Conservation (phyloP, 2,888 invertebrate species). For the Agrochola lota region DNA sequence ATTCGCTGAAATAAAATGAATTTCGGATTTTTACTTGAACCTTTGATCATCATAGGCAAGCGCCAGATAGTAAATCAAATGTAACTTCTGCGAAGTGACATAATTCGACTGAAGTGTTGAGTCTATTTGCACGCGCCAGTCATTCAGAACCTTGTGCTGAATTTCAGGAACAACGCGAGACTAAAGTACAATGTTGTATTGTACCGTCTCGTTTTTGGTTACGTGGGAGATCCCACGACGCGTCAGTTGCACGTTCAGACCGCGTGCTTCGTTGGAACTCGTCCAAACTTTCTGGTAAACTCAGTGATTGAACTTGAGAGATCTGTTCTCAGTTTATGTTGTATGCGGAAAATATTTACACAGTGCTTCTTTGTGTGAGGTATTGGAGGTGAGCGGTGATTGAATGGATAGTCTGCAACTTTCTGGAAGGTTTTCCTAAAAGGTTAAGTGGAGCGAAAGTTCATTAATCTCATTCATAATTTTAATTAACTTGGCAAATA, state of each 20-base stretch:
- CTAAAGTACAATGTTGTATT: conserved; percentile 53
- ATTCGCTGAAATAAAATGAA: background rate
- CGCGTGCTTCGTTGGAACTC: conserved; percentile 63
- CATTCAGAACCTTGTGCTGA: conserved; percentile 60
- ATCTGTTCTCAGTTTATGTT: conserved; percentile 35
- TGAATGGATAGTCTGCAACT: background rate
- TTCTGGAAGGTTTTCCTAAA: background rate
- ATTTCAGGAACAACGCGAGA: conserved; percentile 56
- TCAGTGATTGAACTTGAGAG: conserved; percentile 64
- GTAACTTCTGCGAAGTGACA: conserved; percentile 33
- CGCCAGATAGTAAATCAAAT: conserved; percentile 26
- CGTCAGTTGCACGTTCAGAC: conserved; percentile 57
- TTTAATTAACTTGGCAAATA: background rate
- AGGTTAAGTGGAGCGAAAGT: background rate
- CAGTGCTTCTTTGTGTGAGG: conserved; percentile 12
- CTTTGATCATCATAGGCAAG: conserved; percentile 13
- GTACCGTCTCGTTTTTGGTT: conserved; percentile 48
- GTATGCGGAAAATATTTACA: conserved; percentile 39
- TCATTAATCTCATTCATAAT: background rate
- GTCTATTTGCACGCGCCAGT: conserved; percentile 49
- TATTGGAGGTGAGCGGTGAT: conserved; percentile 8
- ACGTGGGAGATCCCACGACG: conserved; percentile 66
- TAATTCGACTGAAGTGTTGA: conserved; percentile 36
- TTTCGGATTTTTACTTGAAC: background rate
- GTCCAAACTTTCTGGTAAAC: conserved; percentile 62